Evolutionary conservation across 2,113 vertebrate species (phyloP).

Genomic region (Pycnonotus jocosus): DNA sequence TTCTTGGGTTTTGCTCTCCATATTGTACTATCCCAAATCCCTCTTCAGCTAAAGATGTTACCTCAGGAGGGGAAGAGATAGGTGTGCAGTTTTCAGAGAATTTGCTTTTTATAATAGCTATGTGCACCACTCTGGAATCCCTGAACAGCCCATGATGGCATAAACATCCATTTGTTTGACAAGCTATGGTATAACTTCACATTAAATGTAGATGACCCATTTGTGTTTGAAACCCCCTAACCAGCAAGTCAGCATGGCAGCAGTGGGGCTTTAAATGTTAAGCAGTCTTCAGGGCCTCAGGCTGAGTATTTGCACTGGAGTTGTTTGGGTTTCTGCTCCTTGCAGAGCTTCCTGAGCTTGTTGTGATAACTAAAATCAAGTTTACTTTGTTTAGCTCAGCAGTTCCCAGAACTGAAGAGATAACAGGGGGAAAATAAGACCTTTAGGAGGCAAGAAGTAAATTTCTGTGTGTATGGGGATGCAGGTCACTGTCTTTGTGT

Average conservation of each 20-base stretch:
- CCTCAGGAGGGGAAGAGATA: background rate
- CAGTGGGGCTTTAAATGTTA: background rate
- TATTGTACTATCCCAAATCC: background rate
- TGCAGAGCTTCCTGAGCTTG: constrained; percentile 74
- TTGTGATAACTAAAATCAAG: constrained; percentile 83
- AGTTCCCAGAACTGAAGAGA: constrained; percentile 76
- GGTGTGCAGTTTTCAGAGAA: background rate
- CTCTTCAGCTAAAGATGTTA: background rate
- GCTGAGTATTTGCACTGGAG: constrained; percentile 31
- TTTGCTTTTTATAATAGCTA: background rate
- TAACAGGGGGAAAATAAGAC: constrained; percentile 54
- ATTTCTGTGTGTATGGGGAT: background rate
- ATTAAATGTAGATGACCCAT: background rate
- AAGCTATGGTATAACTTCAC: background rate
- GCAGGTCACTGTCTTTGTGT: background rate
- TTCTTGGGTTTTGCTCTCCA: background rate
- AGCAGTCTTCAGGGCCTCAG: constrained; percentile 33
- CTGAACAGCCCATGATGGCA: background rate
- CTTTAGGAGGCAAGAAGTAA: constrained; percentile 48
- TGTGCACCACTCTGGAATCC: background rate
- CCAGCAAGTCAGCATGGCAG: background rate
- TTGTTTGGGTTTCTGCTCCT: constrained; percentile 70
- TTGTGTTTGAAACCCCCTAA: constrained; percentile 32
- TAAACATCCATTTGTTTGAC: constrained; percentile 18
- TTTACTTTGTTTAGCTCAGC: constrained; percentile 82